Conservation (phyloP, 1,140 invertebrate genomes). For the Piezodorus guildinii region DNA sequence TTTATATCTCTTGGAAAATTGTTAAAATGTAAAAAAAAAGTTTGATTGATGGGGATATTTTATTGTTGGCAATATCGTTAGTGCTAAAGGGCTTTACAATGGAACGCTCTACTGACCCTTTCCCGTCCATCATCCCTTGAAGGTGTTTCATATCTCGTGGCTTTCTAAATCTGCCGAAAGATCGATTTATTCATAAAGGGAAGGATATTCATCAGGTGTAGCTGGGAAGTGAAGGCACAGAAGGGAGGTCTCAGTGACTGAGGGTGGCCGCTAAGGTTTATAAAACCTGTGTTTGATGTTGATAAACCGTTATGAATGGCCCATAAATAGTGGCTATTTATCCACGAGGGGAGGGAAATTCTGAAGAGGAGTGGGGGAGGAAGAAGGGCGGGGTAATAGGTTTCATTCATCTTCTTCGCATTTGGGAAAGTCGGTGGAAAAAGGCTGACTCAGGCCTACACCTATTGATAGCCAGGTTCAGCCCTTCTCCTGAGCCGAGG, state of each 20-base stretch:
- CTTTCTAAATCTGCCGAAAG: no score
- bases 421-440: not conserved
- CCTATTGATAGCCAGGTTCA: not conserved
- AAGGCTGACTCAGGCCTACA: constrained; percentile 5
- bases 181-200: no score
- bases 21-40: no score
- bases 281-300: constrained; percentile 7
- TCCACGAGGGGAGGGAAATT: not conserved
- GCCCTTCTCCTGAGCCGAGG: not conserved
- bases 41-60: no score
- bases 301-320: constrained; percentile 8
- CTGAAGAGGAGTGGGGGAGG: not conserved
- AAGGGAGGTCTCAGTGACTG: not conserved
- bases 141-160: no score
- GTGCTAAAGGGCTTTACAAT: no score
- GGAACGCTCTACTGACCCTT: no score
- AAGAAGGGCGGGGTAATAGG: not conserved
- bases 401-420: constrained; percentile 5
- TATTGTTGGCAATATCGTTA: no score
- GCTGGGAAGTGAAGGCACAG: not conserved
- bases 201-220: no score
- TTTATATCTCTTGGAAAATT: no score
- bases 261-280: not conserved
- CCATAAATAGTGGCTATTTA: constrained; percentile 7
- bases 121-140: no score